Evolutionary conservation across 1,140 invertebrate species (phyloP).

Genomic region (Calephelis nemesis): DNA sequence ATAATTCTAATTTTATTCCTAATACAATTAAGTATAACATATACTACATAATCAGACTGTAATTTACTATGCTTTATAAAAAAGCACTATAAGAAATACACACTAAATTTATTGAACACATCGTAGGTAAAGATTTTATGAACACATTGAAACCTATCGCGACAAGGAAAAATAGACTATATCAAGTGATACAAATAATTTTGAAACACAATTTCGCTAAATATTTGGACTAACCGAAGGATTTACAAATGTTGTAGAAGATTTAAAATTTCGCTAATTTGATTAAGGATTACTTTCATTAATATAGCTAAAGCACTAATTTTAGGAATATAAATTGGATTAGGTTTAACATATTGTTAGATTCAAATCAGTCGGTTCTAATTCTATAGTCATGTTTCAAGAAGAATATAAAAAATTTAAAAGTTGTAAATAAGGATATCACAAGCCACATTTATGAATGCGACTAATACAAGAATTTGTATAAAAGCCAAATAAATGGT

Average conservation of each 20-base stretch:
- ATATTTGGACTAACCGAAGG: constrained; percentile 66
- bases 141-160: constrained; percentile 4
- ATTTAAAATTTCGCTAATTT: constrained; percentile 10
- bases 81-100: constrained; percentile 8
- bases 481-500: constrained; percentile 6
- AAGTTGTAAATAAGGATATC: constrained; percentile 16
- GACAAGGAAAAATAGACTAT: constrained; percentile 49
- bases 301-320: constrained; percentile 11
- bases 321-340: constrained; percentile 15
- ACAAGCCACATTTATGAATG: constrained; percentile 3
- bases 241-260: constrained; percentile 8
- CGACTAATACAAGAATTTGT: constrained; percentile 1
- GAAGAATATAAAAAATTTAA: constrained; percentile 7
- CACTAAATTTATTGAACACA: constrained; percentile 15
- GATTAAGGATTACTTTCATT: constrained; percentile 1
- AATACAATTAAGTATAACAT: constrained; percentile 13
- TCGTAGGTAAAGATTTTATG: constrained; percentile 12
- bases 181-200: constrained; percentile 39
- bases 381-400: constrained; percentile 5
- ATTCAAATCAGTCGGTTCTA: constrained; percentile 12
- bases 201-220: constrained; percentile 62
- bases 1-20: constrained; percentile 6
- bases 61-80: constrained; percentile 3
- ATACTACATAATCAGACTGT: constrained; percentile 13
- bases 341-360: constrained; percentile 1